Percentiles rank a stretch among this genome's conserved stretches.
Conservation (phyloP, 2,888 invertebrate species). For the Eupithecia abbreviata region DNA sequence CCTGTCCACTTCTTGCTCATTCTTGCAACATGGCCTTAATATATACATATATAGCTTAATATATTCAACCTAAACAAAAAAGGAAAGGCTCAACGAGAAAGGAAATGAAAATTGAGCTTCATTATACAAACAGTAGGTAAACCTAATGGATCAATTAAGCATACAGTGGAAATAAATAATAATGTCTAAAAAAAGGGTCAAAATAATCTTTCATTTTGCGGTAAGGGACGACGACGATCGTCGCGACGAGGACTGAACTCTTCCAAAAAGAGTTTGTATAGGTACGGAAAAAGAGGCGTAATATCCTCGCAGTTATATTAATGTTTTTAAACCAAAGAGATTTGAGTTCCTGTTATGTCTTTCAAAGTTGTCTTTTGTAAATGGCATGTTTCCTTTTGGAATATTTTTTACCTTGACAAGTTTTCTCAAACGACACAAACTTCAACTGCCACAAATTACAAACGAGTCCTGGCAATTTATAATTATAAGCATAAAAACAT, state of each 20-base stretch:
- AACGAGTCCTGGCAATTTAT: slow-evolving; percentile 66
- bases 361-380: slow-evolving; percentile 29
- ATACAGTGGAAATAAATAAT: too few relatives aligned
- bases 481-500: slow-evolving; percentile 62
- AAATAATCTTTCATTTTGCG: too few relatives aligned
- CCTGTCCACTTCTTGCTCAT: too few relatives aligned
- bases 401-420: slow-evolving; percentile 62
- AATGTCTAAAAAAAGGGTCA: too few relatives aligned
- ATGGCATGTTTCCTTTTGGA: slow-evolving; percentile 60
- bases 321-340: neutral
- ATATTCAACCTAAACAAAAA: too few relatives aligned
- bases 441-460: slow-evolving; percentile 70
- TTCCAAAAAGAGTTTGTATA: slow-evolving; percentile 4
- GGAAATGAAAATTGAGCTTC: too few relatives aligned
- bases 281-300: neutral
- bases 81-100: too few relatives aligned
- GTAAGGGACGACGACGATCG: too few relatives aligned
- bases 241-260: neutral
- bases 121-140: too few relatives aligned
- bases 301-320: neutral
- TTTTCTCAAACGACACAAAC: slow-evolving; percentile 60
- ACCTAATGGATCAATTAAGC: too few relatives aligned
- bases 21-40: too few relatives aligned
- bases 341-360: neutral
- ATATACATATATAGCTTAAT: too few relatives aligned